A percentile compares a stretch with the other conserved stretches of the same genome.
Evolutionary conservation across 2,888 invertebrate species (phyloP).

Genomic region (Ochropacha duplaris): DNA sequence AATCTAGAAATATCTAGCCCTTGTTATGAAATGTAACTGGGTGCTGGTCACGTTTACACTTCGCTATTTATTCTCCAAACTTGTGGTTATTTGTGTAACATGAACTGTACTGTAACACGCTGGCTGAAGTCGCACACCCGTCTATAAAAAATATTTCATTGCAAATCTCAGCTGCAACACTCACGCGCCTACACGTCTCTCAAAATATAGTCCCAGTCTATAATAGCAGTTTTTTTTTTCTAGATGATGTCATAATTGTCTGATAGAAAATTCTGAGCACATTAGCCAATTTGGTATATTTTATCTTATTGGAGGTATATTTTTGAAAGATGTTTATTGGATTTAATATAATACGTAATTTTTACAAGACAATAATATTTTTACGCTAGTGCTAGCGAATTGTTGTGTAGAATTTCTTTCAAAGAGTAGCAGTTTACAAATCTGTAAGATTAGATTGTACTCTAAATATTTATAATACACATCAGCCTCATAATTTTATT

Average conservation of each 20-base stretch:
- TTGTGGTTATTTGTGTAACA: slow-evolving; percentile 42
- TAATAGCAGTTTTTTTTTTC: slow-evolving; percentile 6
- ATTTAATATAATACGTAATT: too few relatives aligned
- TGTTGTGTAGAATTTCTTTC: not conserved
- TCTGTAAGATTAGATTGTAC: not conserved
- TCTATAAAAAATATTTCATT: not conserved
- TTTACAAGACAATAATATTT: too few relatives aligned
- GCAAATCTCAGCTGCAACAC: slow-evolving; percentile 5
- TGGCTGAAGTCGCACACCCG: not conserved
- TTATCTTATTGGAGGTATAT: not conserved
- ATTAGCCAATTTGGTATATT: too few relatives aligned
- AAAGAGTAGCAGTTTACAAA: not conserved
- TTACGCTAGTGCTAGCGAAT: not conserved
- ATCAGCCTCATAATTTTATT: slow-evolving; percentile 24
- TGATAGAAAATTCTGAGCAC: slow-evolving; percentile 2
- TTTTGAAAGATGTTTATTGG: not conserved
- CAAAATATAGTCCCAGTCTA: slow-evolving; percentile 10
- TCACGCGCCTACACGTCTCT: slow-evolving; percentile 14
- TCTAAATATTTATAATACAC: not conserved
- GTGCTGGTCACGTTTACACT: slow-evolving; percentile 58
- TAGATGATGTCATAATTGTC: slow-evolving; percentile 17
- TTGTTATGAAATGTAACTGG: slow-evolving; percentile 66
- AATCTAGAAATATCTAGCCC: slow-evolving; percentile 63
- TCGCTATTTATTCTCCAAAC: slow-evolving; percentile 32
- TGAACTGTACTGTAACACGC: slow-evolving; percentile 8